Evolutionary conservation across 2,888 invertebrate genomes (phyloP).

Genomic region (Ormyrus thymus): DNA sequence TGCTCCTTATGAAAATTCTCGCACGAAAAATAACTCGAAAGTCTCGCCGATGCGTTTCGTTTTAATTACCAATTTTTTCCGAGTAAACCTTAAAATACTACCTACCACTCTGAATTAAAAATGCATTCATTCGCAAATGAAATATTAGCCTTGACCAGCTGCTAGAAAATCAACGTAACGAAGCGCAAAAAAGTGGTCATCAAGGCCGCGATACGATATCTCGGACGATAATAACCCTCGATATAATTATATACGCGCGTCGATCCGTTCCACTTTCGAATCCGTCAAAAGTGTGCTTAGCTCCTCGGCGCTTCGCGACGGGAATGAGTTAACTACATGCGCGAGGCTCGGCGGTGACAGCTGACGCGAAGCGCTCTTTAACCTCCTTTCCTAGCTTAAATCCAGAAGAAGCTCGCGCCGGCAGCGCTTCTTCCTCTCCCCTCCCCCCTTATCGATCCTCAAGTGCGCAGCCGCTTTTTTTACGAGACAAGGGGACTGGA

Average conservation of each 20-base stretch:
- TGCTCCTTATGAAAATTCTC: no score
- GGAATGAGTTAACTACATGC: background rate
- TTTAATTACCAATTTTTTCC: no score
- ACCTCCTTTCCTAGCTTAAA: conserved; percentile 32
- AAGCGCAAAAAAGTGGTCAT: conserved; percentile 2
- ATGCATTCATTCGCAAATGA: background rate
- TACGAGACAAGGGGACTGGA: conserved; percentile 26
- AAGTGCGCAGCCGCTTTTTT: conserved; percentile 12
- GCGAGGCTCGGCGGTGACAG: background rate
- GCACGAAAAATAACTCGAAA: no score
- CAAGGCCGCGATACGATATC: background rate
- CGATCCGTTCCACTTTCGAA: conserved; percentile 53
- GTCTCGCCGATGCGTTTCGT: no score
- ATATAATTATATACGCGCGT: conserved; percentile 32
- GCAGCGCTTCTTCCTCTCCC: conserved; percentile 22
- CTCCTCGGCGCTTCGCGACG: background rate
- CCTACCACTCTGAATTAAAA: no score
- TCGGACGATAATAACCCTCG: background rate
- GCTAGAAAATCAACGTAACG: background rate
- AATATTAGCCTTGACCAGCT: background rate
- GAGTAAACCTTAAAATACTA: no score
- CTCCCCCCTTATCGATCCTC: conserved; percentile 39
- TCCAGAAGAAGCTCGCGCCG: background rate
- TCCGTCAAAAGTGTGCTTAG: conserved; percentile 27
- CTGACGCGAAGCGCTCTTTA: conserved; percentile 45